A percentile compares a stretch with the other conserved stretches of the same genome.
These are phyloP conservation scores for Parotocinclus haroldoi DNA, from an alignment of 2,797 vertebrate species.

Conservation along the genomic window DNA sequence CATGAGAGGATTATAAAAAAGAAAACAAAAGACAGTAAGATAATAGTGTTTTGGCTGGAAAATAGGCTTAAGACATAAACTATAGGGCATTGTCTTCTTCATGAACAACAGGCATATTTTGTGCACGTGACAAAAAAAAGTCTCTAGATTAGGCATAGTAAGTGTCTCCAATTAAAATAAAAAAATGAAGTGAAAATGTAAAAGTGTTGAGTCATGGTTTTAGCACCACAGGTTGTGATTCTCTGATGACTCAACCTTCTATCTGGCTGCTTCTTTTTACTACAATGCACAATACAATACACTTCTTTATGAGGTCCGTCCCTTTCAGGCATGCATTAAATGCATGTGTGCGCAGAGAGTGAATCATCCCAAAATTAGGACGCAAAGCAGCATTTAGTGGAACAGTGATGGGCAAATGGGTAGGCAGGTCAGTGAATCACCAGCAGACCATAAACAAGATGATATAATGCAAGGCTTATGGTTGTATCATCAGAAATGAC, in stretches of 20 bases:
- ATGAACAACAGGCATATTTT: not conserved
- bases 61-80: not conserved
- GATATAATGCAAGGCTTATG: not conserved
- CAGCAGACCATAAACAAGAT: slow-evolving; percentile 1
- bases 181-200: slow-evolving; percentile 9
- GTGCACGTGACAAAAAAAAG: not conserved
- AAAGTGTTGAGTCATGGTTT: slow-evolving; percentile 36
- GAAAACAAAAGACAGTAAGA: slow-evolving; percentile 19
- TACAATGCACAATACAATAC: slow-evolving; percentile 26
- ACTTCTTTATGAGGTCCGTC: slow-evolving; percentile 22
- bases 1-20: slow-evolving; percentile 13
- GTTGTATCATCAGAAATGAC: not conserved
- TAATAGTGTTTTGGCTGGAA: slow-evolving; percentile 19
- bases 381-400: slow-evolving; percentile 28
- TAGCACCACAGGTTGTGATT: slow-evolving; percentile 17
- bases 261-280: slow-evolving; percentile 14
- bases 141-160: not conserved
- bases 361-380: slow-evolving; percentile 39
- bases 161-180: not conserved
- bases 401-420: slow-evolving; percentile 2
- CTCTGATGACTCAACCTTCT: slow-evolving; percentile 38
- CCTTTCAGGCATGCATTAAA: slow-evolving; percentile 21
- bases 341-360: slow-evolving; percentile 15
- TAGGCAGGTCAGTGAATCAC: slow-evolving; percentile 20
- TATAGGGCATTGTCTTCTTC: slow-evolving; percentile 14